Evolutionary conservation across 2,888 invertebrate genomes (phyloP).

Genomic region (Drosophila ezoana): DNA sequence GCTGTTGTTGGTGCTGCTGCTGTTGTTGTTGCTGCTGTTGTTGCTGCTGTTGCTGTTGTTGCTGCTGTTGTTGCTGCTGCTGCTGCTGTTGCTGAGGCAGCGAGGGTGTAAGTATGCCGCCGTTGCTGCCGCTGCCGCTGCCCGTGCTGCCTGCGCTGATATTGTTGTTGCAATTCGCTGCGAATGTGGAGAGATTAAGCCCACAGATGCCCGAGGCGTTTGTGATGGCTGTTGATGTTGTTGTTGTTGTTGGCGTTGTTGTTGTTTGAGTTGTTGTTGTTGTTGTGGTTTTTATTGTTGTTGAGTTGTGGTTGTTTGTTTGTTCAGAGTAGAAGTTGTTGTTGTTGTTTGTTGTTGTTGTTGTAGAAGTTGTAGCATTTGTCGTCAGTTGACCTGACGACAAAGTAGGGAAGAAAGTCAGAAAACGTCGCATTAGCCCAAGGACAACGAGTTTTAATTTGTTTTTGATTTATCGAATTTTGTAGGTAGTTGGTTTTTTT

Average conservation of each 20-base stretch:
- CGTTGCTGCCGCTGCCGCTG: conserved; percentile 37
- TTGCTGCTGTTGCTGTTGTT: conserved; percentile 35
- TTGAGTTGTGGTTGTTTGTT: conserved; percentile 68
- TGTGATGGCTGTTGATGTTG: conserved; percentile 76
- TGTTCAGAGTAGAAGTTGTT: conserved; percentile 72
- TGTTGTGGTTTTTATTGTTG: conserved; percentile 56
- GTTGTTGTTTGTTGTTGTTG: conserved; percentile 58
- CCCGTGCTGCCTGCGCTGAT: conserved; percentile 28
- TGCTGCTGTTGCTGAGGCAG: conserved; percentile 37
- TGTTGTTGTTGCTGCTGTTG: conserved; percentile 34
- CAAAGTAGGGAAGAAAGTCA: conserved; percentile 85
- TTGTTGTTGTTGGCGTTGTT: conserved; percentile 58
- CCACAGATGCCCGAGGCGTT: conserved; percentile 82
- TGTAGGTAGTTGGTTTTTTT: conserved; percentile 51
- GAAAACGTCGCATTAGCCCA: conserved; percentile 86
- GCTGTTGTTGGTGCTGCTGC: conserved; percentile 33
- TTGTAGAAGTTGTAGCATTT: conserved; percentile 82
- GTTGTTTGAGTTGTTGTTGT: conserved; percentile 74
- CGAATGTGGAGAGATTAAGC: conserved; percentile 83
- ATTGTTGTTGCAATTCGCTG: conserved; percentile 76
- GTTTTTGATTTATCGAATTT: conserved; percentile 36
- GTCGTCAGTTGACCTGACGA: conserved; percentile 86
- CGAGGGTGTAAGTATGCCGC: conserved; percentile 23
- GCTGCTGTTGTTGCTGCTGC: conserved; percentile 34
- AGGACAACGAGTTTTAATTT: conserved; percentile 75